These are phyloP conservation scores for Passer domesticus DNA, from an alignment of 2,113 vertebrate species.

Conservation along the genomic window DNA sequence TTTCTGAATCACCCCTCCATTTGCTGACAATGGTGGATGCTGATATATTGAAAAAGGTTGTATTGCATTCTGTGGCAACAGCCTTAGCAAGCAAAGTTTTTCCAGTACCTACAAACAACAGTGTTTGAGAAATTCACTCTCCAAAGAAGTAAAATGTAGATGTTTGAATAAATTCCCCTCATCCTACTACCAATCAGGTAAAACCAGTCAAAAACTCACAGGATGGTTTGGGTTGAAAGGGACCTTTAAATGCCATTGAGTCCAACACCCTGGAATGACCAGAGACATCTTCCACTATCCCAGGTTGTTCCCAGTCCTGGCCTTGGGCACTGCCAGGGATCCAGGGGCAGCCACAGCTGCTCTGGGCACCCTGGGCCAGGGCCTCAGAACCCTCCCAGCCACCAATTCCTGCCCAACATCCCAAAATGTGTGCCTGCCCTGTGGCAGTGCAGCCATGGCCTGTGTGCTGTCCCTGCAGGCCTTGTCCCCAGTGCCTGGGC, in stretches of 20 bases:
- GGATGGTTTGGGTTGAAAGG: neutral
- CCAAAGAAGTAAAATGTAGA: neutral
- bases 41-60: constrained; percentile 98
- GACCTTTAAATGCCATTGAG: fast-evolving
- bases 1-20: constrained; percentile 97
- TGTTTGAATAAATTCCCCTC: neutral
- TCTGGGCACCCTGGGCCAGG: neutral
- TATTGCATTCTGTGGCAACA: constrained; percentile 94
- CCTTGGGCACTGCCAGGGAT: neutral
- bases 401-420: neutral
- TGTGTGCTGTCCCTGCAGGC: neutral
- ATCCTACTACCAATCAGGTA: neutral
- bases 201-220: neutral
- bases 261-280: fast-evolving
- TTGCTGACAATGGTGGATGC: constrained; percentile 98
- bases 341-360: neutral
- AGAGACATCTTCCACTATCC: fast-evolving
- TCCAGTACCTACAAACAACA: constrained; percentile 83
- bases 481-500: neutral
- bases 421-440: neutral
- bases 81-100: constrained; percentile 97
- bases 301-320: neutral
- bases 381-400: fast-evolving
- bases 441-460: neutral
- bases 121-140: neutral